A percentile compares a stretch with the other conserved stretches of the same genome.
Evolutionary conservation across 2,797 vertebrate genomes (phyloP).

Genomic region (Aythya fuligula): DNA sequence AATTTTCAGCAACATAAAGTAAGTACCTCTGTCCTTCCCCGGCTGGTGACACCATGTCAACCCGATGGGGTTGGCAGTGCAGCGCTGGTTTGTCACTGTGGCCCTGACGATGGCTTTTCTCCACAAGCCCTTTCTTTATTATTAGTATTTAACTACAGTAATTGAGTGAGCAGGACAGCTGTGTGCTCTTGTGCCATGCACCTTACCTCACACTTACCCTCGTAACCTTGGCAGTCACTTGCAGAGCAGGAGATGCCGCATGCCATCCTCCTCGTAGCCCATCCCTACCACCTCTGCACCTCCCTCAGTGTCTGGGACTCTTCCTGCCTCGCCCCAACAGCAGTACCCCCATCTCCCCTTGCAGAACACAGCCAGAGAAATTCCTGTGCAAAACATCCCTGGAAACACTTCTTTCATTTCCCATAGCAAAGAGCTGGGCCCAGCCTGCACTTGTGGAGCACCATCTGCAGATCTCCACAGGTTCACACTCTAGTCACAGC

Average conservation of each 20-base stretch:
- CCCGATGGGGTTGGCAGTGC: too few species aligned
- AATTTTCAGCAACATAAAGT: not conserved
- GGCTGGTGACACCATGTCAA: fast-evolving
- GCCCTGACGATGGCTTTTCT: not conserved
- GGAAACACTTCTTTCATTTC: not conserved
- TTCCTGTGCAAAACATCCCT: not conserved
- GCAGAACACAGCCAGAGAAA: not conserved
- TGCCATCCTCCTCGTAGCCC: not conserved
- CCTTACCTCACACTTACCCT: not conserved
- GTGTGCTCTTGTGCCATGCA: not conserved
- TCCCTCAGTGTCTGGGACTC: not conserved
- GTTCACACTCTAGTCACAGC: not conserved
- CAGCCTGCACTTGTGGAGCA: not conserved
- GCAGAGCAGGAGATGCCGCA: not conserved
- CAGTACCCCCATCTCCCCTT: not conserved
- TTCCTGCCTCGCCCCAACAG: not conserved
- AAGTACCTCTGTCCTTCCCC: not conserved
- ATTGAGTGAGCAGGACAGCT: not conserved
- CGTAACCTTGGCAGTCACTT: not conserved
- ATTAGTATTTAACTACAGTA: not conserved
- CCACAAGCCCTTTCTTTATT: not conserved
- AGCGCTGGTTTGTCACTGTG: too few species aligned
- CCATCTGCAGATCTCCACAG: not conserved
- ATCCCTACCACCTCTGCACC: not conserved
- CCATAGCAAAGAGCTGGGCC: not conserved